A percentile compares a stretch with the other conserved stretches of the same genome.
Evolutionary conservation across 1,140 invertebrate genomes (phyloP).

Genomic region (Harlomillsia oculata): DNA sequence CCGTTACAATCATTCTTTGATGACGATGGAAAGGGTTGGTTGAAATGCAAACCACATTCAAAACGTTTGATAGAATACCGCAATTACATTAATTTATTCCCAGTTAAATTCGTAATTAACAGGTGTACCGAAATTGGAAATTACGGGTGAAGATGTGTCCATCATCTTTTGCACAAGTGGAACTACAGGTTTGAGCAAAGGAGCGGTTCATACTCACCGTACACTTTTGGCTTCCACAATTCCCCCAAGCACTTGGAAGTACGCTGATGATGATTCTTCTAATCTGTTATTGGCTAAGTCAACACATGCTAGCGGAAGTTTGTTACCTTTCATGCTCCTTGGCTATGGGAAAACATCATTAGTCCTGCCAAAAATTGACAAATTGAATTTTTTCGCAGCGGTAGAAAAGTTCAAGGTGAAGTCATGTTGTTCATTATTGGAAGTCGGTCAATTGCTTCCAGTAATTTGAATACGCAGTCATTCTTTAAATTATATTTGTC

Average conservation of each 20-base stretch:
- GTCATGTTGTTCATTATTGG: neutral
- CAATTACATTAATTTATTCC: neutral
- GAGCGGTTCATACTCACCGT: constrained; percentile 5
- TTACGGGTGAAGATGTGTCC: constrained; percentile 4
- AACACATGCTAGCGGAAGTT: constrained; percentile 23
- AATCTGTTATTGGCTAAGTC: constrained; percentile 25
- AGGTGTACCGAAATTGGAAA: neutral
- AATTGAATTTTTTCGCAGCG: neutral
- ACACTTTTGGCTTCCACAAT: constrained; percentile 8
- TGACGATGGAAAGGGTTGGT: constrained; percentile 3
- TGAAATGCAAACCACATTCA: neutral
- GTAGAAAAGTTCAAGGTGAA: neutral
- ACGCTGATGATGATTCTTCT: constrained; percentile 2
- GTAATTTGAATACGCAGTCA: too few relatives aligned
- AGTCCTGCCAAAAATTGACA: constrained; percentile 11
- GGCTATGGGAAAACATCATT: constrained; percentile 2
- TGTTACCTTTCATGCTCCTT: constrained; percentile 9
- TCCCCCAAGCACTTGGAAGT: neutral
- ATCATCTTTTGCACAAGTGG: constrained; percentile 15
- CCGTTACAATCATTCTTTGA: neutral
- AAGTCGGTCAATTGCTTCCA: neutral
- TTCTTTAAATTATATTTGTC: neutral
- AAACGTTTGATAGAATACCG: neutral
- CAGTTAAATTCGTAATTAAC: constrained; percentile 2
- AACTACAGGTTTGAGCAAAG: constrained; percentile 18